These are phyloP conservation scores for Eupithecia centaureata DNA, from an alignment of 2,888 invertebrate species.

Conservation along the genomic window DNA sequence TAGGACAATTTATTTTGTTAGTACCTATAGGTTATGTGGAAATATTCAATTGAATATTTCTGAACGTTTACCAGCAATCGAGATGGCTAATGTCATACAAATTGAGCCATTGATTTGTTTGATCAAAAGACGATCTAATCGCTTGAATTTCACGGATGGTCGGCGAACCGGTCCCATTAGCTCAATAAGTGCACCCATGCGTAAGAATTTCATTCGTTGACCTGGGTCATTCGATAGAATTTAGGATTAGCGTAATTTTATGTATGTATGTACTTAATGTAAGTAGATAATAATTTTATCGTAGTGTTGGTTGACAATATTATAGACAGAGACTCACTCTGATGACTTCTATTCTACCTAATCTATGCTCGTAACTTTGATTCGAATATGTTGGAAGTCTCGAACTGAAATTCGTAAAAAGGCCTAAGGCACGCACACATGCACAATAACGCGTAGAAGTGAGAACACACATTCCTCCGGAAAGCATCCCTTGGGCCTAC, in stretches of 20 bases:
- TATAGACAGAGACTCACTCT: not conserved
- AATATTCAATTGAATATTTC: no score
- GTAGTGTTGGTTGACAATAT: no score
- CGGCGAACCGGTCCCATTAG: slow-evolving; percentile 34
- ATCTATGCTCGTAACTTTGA: not conserved
- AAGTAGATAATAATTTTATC: not conserved
- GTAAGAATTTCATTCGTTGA: slow-evolving; percentile 29
- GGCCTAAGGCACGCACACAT: slow-evolving; percentile 9
- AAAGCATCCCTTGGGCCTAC: slow-evolving; percentile 13
- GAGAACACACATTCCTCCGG: not conserved
- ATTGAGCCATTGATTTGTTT: slow-evolving; percentile 61
- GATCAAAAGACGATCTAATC: slow-evolving; percentile 47
- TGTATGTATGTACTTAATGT: not conserved
- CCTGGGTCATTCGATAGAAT: slow-evolving; percentile 19
- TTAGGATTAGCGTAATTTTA: slow-evolving; percentile 13
- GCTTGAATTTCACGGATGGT: slow-evolving; percentile 38
- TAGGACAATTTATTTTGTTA: no score
- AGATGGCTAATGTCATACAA: slow-evolving; percentile 44
- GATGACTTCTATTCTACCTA: not conserved
- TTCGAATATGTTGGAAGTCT: not conserved
- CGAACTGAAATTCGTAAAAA: slow-evolving; percentile 2
- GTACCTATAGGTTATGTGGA: no score
- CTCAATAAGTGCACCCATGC: slow-evolving; percentile 35
- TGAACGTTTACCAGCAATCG: slow-evolving; percentile 6
- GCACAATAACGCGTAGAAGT: not conserved